phyloP scores from a whole-genome alignment of 2,888 invertebrate genomes.

The Machimus rusticus region DNA sequence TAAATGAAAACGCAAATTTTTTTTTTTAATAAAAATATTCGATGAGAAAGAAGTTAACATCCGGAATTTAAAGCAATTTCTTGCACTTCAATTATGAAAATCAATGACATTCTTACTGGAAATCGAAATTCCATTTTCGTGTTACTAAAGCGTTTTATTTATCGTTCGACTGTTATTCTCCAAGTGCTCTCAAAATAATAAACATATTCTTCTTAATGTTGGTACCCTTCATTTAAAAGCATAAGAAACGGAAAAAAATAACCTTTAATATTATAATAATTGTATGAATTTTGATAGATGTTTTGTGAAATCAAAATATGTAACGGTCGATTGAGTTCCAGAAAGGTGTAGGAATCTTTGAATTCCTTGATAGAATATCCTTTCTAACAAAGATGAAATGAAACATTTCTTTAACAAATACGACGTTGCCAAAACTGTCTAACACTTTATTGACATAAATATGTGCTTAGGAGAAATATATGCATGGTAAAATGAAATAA shows the following conservation, averaged over 20 bases:
- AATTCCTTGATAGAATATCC: not conserved
- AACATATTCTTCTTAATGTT: not conserved
- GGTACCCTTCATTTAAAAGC: not conserved
- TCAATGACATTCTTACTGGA: not conserved
- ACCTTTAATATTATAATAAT: not conserved
- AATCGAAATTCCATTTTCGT: not conserved
- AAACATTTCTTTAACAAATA: not conserved
- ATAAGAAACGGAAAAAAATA: not conserved
- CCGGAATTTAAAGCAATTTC: not conserved
- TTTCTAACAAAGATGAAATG: not conserved
- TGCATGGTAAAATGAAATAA: not conserved
- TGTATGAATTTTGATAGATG: not conserved
- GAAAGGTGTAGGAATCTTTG: not conserved
- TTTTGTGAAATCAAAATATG: not conserved
- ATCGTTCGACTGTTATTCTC: not conserved
- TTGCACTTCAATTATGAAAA: not conserved
- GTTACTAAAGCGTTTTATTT: not conserved
- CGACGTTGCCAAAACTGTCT: constrained; percentile 4
- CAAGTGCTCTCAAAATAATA: not conserved
- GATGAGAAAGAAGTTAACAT: not conserved
- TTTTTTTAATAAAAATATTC: not conserved
- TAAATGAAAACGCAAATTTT: not conserved
- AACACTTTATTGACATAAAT: not conserved
- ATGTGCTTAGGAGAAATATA: constrained; percentile 16
- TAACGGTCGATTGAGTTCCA: not conserved